Percentiles rank a stretch among this genome's conserved stretches.
Conservation (phyloP, 2,113 vertebrate species). For the Thunnus maccoyii region DNA sequence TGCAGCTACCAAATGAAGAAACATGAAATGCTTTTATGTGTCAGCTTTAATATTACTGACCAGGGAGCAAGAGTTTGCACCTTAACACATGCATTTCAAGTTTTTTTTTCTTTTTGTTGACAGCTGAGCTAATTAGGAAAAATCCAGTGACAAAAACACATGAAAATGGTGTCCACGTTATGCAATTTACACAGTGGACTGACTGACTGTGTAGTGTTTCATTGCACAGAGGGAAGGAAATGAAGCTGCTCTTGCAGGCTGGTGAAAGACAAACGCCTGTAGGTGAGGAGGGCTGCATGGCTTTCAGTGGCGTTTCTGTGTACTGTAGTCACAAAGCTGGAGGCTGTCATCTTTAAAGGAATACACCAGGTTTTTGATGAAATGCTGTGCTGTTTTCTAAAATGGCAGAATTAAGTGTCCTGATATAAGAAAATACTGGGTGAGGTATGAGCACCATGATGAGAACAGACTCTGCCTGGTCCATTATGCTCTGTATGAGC, state of each 20-base stretch:
- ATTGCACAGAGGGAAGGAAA: neutral
- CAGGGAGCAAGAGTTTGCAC: conserved; percentile 1
- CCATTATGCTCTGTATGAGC: too few relatives aligned
- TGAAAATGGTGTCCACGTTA: neutral
- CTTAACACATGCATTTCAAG: neutral
- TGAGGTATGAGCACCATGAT: too few relatives aligned
- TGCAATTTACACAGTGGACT: conserved; percentile 1
- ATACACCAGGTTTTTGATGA: neutral
- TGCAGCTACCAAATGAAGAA: conserved; percentile 7
- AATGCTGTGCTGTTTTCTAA: neutral
- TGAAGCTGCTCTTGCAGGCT: neutral
- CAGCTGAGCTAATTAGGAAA: neutral
- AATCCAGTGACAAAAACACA: conserved; percentile 3
- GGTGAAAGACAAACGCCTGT: neutral
- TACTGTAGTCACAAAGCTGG: neutral
- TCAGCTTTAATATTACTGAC: neutral
- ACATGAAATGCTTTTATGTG: conserved; percentile 10
- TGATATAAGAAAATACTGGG: too few relatives aligned
- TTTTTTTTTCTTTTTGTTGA: conserved; percentile 2
- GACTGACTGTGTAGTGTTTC: neutral
- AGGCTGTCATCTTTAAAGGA: too few relatives aligned
- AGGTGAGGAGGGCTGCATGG: neutral
- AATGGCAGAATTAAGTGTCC: neutral
- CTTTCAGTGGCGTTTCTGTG: neutral
- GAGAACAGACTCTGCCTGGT: too few relatives aligned